phyloP scores from a whole-genome alignment of 2,797 vertebrate genomes.

The Neopelma chrysocephalum region DNA sequence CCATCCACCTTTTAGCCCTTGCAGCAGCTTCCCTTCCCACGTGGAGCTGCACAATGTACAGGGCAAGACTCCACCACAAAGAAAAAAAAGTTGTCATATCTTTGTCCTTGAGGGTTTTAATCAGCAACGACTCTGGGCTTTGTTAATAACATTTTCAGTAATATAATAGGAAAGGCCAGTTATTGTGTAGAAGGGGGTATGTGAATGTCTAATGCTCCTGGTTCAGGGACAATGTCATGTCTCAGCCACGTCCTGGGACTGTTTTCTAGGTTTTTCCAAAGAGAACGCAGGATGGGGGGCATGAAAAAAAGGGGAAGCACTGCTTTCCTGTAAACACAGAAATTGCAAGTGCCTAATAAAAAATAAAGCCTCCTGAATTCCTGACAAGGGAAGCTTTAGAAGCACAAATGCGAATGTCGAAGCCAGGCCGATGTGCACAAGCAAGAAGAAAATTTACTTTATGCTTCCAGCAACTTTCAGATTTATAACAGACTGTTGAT shows the following conservation, averaged over 20 bases:
- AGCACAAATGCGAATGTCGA: background rate
- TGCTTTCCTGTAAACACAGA: background rate
- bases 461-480: background rate
- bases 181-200: background rate
- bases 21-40: constrained; percentile 56
- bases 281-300: accelerated
- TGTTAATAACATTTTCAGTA: constrained; percentile 50
- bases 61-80: constrained; percentile 7
- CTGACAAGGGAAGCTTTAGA: background rate
- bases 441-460: background rate
- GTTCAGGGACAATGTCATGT: background rate
- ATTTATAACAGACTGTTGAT: background rate
- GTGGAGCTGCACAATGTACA: background rate
- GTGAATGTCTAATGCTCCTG: background rate
- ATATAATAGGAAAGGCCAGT: constrained; percentile 26
- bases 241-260: background rate
- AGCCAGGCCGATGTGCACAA: background rate
- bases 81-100: constrained; percentile 62
- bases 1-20: constrained; percentile 27
- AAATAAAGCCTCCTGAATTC: background rate
- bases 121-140: constrained; percentile 61
- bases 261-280: background rate
- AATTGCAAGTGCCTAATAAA: background rate
- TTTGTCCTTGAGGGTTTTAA: constrained; percentile 82
- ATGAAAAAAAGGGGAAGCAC: background rate